Base-by-base conservation (phyloP, 1,140 invertebrate genomes). In the Drepana arcuata region DNA sequence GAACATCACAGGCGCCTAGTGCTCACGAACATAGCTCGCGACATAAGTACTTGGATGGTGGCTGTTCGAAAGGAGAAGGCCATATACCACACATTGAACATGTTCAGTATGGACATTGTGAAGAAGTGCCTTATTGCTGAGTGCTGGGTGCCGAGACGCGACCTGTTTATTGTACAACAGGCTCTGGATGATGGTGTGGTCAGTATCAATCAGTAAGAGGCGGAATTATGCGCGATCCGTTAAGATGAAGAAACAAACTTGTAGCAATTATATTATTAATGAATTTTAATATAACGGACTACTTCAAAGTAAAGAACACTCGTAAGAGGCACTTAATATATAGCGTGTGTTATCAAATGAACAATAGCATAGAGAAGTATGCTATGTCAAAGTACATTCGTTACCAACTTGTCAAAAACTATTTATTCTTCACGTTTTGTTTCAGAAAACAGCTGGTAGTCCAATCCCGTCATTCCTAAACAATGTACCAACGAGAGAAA, bases 381-480 rank as follows among this genome's bases (percentile, higher is more conserved):
- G n/a, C n/a, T n/a, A n/a, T n/a, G n/a, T n/a, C n/a, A n/a, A n/a
- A n/a, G n/a, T n/a, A n/a, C n/a, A n/a, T n/a, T n/a, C n/a, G n/a
- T n/a, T n/a, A n/a, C n/a, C n/a, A n/a, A n/a, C n/a, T n/a, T n/a
- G n/a, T n/a, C n/a, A n/a, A n/a, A n/a, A n/a, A n/a, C n/a, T n/a
- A n/a, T n/a, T n/a, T n/a, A n/a, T n/a, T n/a, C n/a, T n/a, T n/a
- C n/a, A n/a, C n/a, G n/a, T n/a, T 39, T 23, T n/a, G 11, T 77
- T 80, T 21, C 64, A 95, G 92, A 91, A 90, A 74, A 85, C 88
- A 28, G 92, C 92, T 67, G 96, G 96, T 14, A 95, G 93, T 63
- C 92, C 93, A 2, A 93, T 97, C 30, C 93, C 95, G 7, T 95
- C 95, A 0, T 96, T 99, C 62, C 77, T 99, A 27, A 96, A 98